Evolutionary conservation across 2,113 vertebrate species (phyloP).

Genomic region (Rousettus leschenaultii): DNA sequence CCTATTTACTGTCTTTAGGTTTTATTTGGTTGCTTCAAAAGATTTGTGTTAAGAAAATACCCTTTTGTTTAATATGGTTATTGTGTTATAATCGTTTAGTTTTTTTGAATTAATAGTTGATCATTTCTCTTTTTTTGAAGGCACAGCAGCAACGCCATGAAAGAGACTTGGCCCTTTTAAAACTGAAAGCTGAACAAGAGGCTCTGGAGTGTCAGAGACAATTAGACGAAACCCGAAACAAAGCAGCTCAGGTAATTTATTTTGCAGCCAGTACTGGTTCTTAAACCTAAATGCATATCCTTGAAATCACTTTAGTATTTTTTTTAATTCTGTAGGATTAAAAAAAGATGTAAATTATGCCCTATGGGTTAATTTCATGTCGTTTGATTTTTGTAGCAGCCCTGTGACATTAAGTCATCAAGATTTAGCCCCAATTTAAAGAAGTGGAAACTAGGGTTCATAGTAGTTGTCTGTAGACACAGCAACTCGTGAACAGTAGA

Average conservation of each 20-base stretch:
- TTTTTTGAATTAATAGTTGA: neutral
- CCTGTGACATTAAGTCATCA: neutral
- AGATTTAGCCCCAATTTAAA: neutral
- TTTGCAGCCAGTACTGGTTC: neutral
- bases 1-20: neutral
- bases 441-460: neutral
- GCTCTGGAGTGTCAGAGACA: conserved; percentile 91
- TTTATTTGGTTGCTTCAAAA: neutral
- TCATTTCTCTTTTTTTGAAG: conserved; percentile 77
- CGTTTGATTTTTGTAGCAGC: neutral
- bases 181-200: conserved; percentile 93
- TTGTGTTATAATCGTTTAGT: neutral
- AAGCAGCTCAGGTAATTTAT: conserved; percentile 89
- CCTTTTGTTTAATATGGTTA: neutral
- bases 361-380: neutral
- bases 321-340: neutral
- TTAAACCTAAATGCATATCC: conserved; percentile 18
- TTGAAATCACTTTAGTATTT: conserved; percentile 10
- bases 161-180: conserved; percentile 90
- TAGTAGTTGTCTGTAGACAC: neutral
- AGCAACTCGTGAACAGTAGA: neutral
- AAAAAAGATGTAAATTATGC: neutral
- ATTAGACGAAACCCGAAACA: conserved; percentile 90
- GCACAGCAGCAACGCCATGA: conserved; percentile 94
- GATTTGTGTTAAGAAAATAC: neutral